Conservation (phyloP, 2,888 invertebrate species). For the Heliconius aoede region DNA sequence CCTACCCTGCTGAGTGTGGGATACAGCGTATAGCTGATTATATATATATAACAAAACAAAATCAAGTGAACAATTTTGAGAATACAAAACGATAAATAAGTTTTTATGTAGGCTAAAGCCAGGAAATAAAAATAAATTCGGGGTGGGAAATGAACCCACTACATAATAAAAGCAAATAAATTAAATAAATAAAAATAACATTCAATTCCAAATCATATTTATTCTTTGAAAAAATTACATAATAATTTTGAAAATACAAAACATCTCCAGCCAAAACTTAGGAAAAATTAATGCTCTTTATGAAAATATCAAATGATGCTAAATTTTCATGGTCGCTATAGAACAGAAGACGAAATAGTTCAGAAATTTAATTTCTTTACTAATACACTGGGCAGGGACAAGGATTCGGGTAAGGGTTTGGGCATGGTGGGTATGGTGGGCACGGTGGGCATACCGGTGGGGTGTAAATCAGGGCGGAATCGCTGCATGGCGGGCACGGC, state of each 20-base stretch:
- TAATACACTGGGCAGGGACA: conserved; percentile 2
- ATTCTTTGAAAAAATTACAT: neutral
- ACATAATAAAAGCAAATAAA: neutral
- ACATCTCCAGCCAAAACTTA: neutral
- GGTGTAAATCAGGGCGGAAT: conserved; percentile 59
- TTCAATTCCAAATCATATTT: neutral
- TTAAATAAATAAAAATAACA: neutral
- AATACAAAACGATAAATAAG: too few species aligned
- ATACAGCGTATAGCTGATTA: too few species aligned
- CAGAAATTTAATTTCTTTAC: too few species aligned
- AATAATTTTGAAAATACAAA: too few species aligned
- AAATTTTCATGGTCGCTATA: neutral
- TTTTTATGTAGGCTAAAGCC: too few species aligned
- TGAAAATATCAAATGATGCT: neutral
- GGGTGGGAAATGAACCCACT: too few species aligned
- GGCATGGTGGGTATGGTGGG: conserved; percentile 49
- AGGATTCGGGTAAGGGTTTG: conserved; percentile 33
- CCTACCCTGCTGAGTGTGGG: too few species aligned
- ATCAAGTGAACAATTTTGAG: too few species aligned
- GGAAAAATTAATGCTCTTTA: neutral
- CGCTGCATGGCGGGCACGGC: conserved; percentile 56
- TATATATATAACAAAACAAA: too few species aligned
- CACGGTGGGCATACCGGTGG: conserved; percentile 50
- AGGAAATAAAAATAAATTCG: too few species aligned
- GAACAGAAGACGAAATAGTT: too few species aligned